Conservation (phyloP, 2,113 vertebrate species). For the Ahaetulla prasina region DNA sequence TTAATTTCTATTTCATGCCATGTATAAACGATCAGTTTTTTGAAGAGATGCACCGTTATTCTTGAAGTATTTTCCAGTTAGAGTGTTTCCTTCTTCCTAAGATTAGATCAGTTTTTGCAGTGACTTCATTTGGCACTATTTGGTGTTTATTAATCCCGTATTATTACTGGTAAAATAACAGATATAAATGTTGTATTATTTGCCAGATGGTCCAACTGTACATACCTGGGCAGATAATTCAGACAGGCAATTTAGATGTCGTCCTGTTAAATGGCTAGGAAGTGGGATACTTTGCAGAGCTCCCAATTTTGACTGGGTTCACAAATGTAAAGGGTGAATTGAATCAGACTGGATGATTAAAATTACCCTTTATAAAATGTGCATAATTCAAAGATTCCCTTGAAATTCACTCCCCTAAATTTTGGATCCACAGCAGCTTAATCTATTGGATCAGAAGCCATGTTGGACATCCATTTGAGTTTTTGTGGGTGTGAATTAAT, state of each 20-base stretch:
- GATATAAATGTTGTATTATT: background rate
- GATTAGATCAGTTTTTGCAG: background rate
- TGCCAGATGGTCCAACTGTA: background rate
- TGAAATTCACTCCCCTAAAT: background rate
- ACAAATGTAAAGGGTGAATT: background rate
- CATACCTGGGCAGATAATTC: background rate
- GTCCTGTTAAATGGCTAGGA: background rate
- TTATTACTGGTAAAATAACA: conserved; percentile 4
- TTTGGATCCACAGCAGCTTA: background rate
- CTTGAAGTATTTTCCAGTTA: conserved; percentile 22
- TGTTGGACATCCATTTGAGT: background rate
- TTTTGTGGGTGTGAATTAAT: background rate
- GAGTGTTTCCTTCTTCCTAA: background rate
- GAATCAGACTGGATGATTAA: background rate
- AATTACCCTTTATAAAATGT: background rate
- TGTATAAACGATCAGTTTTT: conserved; percentile 30
- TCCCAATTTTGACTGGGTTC: background rate
- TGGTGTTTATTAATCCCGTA: conserved; percentile 24
- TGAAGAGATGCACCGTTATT: background rate
- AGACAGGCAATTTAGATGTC: background rate
- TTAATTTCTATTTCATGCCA: conserved; percentile 37
- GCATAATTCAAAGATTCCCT: background rate
- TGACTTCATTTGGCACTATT: background rate
- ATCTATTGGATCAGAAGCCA: background rate
- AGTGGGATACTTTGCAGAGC: background rate